A percentile compares a stretch with the other conserved stretches of the same genome.
phyloP scores from a whole-genome alignment of 2,113 vertebrate genomes.

The Channa argus region DNA sequence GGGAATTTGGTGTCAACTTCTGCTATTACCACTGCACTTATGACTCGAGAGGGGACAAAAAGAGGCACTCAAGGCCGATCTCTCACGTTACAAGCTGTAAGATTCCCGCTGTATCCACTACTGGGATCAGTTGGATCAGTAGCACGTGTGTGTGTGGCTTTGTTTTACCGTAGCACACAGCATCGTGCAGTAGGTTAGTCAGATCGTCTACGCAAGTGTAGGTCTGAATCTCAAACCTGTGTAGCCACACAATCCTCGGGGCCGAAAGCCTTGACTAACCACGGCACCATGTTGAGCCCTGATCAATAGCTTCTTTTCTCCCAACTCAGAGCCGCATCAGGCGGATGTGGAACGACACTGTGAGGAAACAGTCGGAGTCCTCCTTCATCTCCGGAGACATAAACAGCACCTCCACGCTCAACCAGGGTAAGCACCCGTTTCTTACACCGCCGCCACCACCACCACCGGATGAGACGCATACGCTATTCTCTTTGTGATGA shows the following conservation, averaged over 20 bases:
- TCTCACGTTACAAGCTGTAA: constrained; percentile 51
- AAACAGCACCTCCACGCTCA: constrained; percentile 99
- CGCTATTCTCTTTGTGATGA: constrained; percentile 64
- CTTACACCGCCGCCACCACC: neutral
- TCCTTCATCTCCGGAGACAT: constrained; percentile 99
- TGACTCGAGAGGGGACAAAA: constrained; percentile 2
- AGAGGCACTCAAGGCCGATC: neutral
- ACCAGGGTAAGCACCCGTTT: constrained; percentile 91
- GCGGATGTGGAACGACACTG: constrained; percentile 99
- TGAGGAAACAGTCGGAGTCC: constrained; percentile 99
- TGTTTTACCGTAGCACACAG: constrained; percentile 32
- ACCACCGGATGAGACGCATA: constrained; percentile 41
- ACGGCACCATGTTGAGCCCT: constrained; percentile 51
- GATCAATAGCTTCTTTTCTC: constrained; percentile 67
- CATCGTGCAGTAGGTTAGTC: constrained; percentile 31
- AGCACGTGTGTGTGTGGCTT: constrained; percentile 6
- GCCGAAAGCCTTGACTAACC: constrained; percentile 39
- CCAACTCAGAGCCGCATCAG: constrained; percentile 95
- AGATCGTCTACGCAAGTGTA: constrained; percentile 4
- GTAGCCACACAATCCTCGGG: constrained; percentile 33
- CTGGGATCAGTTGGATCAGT: constrained; percentile 45
- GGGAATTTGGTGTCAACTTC: constrained; percentile 24
- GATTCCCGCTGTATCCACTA: constrained; percentile 30
- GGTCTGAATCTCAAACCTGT: constrained; percentile 37
- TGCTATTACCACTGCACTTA: constrained; percentile 4